Evolutionary conservation across 2,888 invertebrate genomes (phyloP).

Genomic region (Trisateles emortualis): DNA sequence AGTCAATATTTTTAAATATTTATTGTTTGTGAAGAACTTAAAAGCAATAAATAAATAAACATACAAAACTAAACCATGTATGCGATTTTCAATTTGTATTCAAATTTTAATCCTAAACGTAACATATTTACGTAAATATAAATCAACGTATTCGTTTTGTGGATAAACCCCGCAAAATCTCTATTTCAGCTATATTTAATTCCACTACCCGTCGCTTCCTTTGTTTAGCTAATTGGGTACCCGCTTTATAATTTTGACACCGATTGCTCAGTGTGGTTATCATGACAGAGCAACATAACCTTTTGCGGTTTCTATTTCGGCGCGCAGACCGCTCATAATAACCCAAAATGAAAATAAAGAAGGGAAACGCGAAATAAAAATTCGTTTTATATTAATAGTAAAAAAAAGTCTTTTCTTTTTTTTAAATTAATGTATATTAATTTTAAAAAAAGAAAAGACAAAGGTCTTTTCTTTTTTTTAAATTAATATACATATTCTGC

Average conservation of each 20-base stretch:
- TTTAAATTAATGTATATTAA: no score
- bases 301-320: slow-evolving; percentile 45
- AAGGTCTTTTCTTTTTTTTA: no score
- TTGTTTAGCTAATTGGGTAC: slow-evolving; percentile 40
- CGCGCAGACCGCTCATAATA: slow-evolving; percentile 29
- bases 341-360: slow-evolving; percentile 34
- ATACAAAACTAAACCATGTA: no score
- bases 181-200: slow-evolving; percentile 26
- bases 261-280: slow-evolving; percentile 35
- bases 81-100: background rate
- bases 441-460: no score
- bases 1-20: no score
- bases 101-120: background rate
- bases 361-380: slow-evolving; percentile 27
- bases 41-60: no score
- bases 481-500: no score
- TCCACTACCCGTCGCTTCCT: slow-evolving; percentile 28
- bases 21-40: no score
- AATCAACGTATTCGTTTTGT: background rate
- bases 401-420: no score
- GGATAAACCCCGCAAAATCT: slow-evolving; percentile 20
- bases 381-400: no score
- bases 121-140: background rate
- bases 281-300: slow-evolving; percentile 41
- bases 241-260: slow-evolving; percentile 39